Base-by-base conservation (phyloP, 2,888 invertebrate species). In the Mycalesis mineus region DNA sequence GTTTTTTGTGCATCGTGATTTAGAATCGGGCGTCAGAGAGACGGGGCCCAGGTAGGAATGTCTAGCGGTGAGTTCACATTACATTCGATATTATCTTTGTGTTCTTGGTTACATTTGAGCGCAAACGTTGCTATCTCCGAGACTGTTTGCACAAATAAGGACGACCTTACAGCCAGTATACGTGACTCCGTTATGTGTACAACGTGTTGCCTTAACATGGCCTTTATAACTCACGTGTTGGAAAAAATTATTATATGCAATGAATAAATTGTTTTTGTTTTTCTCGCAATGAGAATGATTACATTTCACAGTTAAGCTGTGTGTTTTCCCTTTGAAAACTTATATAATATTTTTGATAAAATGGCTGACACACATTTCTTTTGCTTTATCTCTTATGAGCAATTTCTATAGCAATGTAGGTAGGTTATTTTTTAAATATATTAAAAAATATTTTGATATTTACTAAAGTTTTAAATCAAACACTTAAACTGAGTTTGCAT, bases 61-160 rank as follows among this genome's bases (percentile, higher is more conserved):
- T 66, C 64, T 70, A 71, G 61, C 62, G 65, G 68, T 62, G 60
- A 67, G 66, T 66, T 65, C 71, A 69, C 68, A 68, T 61, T 63
- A 65, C 68, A 58, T 58, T 59, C 60, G 68, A 65, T 64, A 62
- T 61, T 68, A 66, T 65, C 68, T 63, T 50, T 41, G 55, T 63
- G 59, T 66, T 84, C 84, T 75, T 67, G 71, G 73, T 76, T 80
- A 78, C 79, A 77, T 81, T 77, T 69, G 71, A 72, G 67, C 73
- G 74, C 79, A 82, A 80, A 84, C 81, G 61, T 77, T 76, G 78
- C 82, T 87, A 88, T 88, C 87, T 79, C 55, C 58, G 54, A 62
- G 71, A 72, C 71, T 87, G 84, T 86, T 84, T 86, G 85, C 80
- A 79, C 83, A 84, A 83, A 84, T 80, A 84, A 73, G 80, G 83